phyloP scores from a whole-genome alignment of 2,113 vertebrate species.

The Myocastor coypus region DNA sequence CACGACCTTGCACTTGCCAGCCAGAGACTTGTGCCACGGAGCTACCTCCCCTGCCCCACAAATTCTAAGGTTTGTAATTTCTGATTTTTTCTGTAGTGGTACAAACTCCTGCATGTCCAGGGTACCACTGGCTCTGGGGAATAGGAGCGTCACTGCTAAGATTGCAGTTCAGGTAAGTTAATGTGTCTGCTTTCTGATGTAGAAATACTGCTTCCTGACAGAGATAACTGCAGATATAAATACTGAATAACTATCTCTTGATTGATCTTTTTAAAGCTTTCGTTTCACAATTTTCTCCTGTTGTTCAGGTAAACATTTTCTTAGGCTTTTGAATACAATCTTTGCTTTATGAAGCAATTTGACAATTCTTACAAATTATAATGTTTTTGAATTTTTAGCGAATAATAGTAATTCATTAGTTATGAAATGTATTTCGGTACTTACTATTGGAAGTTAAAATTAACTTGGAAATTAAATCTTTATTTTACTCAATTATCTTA shows the following conservation, averaged over 20 bases:
- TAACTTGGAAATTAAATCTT: not conserved
- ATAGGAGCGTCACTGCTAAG: not conserved
- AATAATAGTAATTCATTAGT: not conserved
- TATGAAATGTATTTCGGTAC: not conserved
- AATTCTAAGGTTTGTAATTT: conserved; percentile 25
- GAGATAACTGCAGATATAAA: conserved; percentile 15
- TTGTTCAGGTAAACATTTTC: not conserved
- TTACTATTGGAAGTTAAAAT: not conserved
- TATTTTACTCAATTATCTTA: not conserved
- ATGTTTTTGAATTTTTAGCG: not conserved
- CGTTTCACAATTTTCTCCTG: not conserved
- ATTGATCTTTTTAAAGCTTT: not conserved
- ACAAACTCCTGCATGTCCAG: not conserved
- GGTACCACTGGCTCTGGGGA: not conserved
- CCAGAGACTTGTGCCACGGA: too few species aligned
- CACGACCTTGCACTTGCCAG: too few species aligned
- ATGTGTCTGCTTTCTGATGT: conserved; percentile 21
- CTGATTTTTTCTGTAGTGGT: not conserved
- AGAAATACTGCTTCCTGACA: conserved; percentile 36
- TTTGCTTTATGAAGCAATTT: not conserved
- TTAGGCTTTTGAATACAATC: not conserved
- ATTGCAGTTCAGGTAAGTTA: not conserved
- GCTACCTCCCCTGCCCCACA: too few species aligned
- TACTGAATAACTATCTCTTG: not conserved
- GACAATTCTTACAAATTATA: not conserved